Conservation (phyloP, 2,888 invertebrate genomes). For the Artemia sp. region DNA sequence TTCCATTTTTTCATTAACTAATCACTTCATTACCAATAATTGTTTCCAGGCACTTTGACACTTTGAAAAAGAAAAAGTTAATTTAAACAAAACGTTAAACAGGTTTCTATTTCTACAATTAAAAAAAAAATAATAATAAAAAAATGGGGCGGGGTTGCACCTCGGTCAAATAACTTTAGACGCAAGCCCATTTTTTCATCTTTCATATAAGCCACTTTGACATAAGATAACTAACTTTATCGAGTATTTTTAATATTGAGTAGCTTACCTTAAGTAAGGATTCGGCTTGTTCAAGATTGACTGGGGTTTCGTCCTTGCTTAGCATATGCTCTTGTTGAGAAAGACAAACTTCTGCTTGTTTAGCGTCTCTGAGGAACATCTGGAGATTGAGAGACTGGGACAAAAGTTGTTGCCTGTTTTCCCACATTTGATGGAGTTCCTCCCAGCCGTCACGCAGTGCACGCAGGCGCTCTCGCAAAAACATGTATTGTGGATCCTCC, state of each 20-base stretch:
- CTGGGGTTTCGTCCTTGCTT: constrained; percentile 85
- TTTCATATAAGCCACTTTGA: too few species aligned
- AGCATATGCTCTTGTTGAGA: constrained; percentile 96
- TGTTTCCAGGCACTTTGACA: too few species aligned
- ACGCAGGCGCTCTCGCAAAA: constrained; percentile 90
- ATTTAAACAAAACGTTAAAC: too few species aligned
- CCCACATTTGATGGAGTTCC: constrained; percentile 99
- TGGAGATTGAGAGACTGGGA: constrained; percentile 89
- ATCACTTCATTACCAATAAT: too few species aligned
- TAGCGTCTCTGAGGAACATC: constrained; percentile 85
- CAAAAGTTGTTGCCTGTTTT: constrained; percentile 81
- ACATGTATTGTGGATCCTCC: constrained; percentile 99
- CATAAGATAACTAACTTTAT: too few species aligned
- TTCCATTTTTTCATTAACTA: too few species aligned
- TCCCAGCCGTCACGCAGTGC: constrained; percentile 98
- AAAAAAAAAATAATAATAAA: too few species aligned
- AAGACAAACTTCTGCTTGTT: constrained; percentile 90
- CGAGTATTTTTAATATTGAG: background rate
- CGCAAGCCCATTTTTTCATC: too few species aligned
- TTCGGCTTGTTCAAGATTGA: constrained; percentile 89
- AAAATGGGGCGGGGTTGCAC: too few species aligned
- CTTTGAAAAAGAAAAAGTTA: too few species aligned
- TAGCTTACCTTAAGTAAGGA: constrained; percentile 57
- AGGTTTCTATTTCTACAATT: too few species aligned
- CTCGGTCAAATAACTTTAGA: too few species aligned